These are phyloP conservation scores for Ichneumoninae sp. DNA, from an alignment of 2,888 invertebrate species.

Conservation along the genomic window DNA sequence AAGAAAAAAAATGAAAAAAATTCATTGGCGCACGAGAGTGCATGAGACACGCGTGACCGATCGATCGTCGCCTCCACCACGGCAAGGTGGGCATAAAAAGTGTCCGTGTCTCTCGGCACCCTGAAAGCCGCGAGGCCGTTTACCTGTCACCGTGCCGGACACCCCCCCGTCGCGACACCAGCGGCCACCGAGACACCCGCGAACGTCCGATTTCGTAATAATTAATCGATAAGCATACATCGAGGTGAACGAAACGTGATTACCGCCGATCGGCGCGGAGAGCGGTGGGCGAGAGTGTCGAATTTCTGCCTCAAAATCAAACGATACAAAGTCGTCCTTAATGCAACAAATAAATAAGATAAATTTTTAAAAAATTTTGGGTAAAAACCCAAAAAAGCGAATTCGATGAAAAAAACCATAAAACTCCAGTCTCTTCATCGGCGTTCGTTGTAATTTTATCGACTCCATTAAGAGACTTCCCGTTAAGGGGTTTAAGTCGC, in stretches of 20 bases:
- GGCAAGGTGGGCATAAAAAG: conserved; percentile 34
- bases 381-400: background rate
- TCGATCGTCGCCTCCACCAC: conserved; percentile 37
- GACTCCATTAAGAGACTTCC: background rate
- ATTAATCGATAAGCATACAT: conserved; percentile 64
- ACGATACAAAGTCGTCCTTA: background rate
- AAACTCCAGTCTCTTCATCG: background rate
- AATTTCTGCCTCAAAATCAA: conserved; percentile 3
- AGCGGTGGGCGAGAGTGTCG: conserved; percentile 29
- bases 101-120: conserved; percentile 35
- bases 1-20: conserved; percentile 14
- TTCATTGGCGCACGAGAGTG: conserved; percentile 6
- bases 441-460: background rate
- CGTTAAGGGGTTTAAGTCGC: background rate
- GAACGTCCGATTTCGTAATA: conserved; percentile 64
- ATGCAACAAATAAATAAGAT: background rate
- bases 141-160: conserved; percentile 60
- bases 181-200: conserved; percentile 27
- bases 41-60: conserved; percentile 35
- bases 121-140: conserved; percentile 63
- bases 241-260: conserved; percentile 41
- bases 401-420: background rate
- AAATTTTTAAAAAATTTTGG: background rate
- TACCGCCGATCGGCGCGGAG: conserved; percentile 4
- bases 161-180: conserved; percentile 46